Percentiles rank a stretch among this genome's conserved stretches.
Conservation (phyloP, 2,888 invertebrate genomes). For the Oligia fasciuncula region DNA sequence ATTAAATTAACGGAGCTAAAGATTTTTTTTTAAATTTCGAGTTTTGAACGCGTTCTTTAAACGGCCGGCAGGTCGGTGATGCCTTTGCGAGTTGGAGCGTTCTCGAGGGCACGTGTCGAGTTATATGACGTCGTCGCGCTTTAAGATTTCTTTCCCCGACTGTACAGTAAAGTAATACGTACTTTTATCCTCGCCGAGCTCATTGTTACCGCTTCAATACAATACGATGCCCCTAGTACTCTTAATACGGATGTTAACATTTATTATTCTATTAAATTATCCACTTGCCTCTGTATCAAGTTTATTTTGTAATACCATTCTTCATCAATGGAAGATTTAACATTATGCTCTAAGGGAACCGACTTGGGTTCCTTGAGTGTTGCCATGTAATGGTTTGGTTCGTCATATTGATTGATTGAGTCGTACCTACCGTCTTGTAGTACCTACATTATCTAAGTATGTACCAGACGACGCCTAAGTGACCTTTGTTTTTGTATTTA, state of each 20-base stretch:
- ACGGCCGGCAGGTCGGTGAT: constrained; percentile 61
- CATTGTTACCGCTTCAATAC: constrained; percentile 84
- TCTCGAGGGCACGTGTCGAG: constrained; percentile 69
- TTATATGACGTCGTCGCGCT: constrained; percentile 62
- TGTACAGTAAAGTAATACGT: constrained; percentile 85
- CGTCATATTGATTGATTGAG: constrained; percentile 1
- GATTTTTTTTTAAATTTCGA: constrained; percentile 55
- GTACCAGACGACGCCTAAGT: no score
- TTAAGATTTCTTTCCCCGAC: constrained; percentile 76
- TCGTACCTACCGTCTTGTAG: background rate
- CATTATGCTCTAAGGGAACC: constrained; percentile 10
- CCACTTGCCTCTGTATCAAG: constrained; percentile 60
- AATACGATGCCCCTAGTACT: constrained; percentile 84
- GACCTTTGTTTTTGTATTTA: no score
- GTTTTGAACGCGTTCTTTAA: constrained; percentile 59
- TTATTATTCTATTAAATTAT: constrained; percentile 86
- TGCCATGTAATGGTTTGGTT: background rate
- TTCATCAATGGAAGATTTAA: constrained; percentile 54
- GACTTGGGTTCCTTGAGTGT: background rate
- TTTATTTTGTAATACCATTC: constrained; percentile 57
- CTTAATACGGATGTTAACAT: constrained; percentile 89
- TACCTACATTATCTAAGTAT: background rate
- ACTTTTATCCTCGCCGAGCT: constrained; percentile 80
- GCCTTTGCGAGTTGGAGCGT: constrained; percentile 71
- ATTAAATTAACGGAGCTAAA: constrained; percentile 62